Conservation (phyloP, 2,888 invertebrate genomes). For the Itoplectis maculator region DNA sequence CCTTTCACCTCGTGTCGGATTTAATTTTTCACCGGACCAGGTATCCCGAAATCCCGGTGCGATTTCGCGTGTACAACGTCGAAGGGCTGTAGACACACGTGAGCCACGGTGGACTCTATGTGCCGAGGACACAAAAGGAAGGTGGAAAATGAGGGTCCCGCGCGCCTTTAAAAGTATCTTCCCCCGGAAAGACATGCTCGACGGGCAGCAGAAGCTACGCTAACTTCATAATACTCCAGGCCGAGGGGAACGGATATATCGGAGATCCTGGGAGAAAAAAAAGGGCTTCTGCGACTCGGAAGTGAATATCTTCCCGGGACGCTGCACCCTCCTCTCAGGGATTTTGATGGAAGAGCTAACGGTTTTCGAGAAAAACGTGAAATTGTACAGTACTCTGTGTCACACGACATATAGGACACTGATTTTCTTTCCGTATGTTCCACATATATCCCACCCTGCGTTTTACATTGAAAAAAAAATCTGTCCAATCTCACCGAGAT, state of each 20-base stretch:
- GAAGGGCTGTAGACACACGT: slow-evolving; percentile 29
- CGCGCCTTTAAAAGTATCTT: slow-evolving; percentile 71
- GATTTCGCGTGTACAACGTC: slow-evolving; percentile 50
- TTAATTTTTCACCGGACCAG: slow-evolving; percentile 75
- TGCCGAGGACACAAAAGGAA: slow-evolving; percentile 68
- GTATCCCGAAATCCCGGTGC: slow-evolving; percentile 69
- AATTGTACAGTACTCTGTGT: slow-evolving; percentile 50
- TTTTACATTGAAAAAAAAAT: slow-evolving; percentile 44
- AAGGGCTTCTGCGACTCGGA: slow-evolving; percentile 63
- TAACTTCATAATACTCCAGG: slow-evolving; percentile 38
- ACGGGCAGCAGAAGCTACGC: slow-evolving; percentile 51
- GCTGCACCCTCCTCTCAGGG: slow-evolving; percentile 29
- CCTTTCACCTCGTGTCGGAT: slow-evolving; percentile 62
- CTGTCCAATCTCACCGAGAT: slow-evolving; percentile 27
- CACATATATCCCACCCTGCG: slow-evolving; percentile 11
- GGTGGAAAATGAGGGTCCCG: slow-evolving; percentile 70
- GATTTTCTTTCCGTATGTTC: slow-evolving; percentile 8
- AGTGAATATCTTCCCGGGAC: slow-evolving; percentile 66
- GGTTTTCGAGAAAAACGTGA: slow-evolving; percentile 67
- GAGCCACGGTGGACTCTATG: slow-evolving; percentile 35
- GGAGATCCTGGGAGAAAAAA: slow-evolving; percentile 64
- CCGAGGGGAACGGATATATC: slow-evolving; percentile 56
- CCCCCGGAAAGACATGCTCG: slow-evolving; percentile 68
- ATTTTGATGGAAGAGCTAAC: slow-evolving; percentile 68
- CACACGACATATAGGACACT: neutral